Evolutionary conservation across 2,797 vertebrate species (phyloP), one percentile per base, ranked within the genome.

Genomic region (Saxicola maurus): DNA sequence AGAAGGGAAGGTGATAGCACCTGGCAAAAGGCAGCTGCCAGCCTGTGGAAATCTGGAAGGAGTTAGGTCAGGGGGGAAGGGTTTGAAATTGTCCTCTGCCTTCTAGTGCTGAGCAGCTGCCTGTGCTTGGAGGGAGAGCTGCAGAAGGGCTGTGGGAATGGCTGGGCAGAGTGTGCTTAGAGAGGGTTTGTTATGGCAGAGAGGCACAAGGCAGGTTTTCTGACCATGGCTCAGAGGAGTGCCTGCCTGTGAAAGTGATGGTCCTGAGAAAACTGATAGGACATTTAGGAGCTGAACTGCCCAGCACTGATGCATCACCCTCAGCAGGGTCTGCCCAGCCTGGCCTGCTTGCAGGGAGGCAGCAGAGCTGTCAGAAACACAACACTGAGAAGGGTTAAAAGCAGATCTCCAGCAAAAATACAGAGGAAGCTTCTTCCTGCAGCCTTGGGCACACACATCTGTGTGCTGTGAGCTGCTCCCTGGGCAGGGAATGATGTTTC

Each of bases 21-120:
- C 85, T 40, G 78, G 62, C 76, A 75, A 66, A 83, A 89, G 89
- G 87, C 33, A 68, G 18, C 51, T 92, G 91, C 82, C 73, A 87
- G 62, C 76, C 43, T 59, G 62, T 71, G 69, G 73, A 66, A 75
- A 59, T 75, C 40, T 53, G 66, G 87, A 78, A 42, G 57, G 66
- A 94, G 92, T 16, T 66, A 81, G 85, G 76, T 91, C 79, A 85
- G 4, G 28, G 75, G 43, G 25, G 55, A 87, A 75, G 38, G 33
- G 9, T 15, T 8, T 66, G 73, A 59, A 82, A 2, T 43, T 78
- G 43, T 75, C 52, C 14, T 13, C 7, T 15, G 7, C 46, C 46
- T 88, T 74, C 27, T 20, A 46, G 43, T 72, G 69, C 61, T 57
- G 56, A 88, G 5, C 17, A 43, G 3, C 60, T 74, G 3, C 37